Conservation (phyloP, 2,888 invertebrate genomes). For the Acheta domesticus region DNA sequence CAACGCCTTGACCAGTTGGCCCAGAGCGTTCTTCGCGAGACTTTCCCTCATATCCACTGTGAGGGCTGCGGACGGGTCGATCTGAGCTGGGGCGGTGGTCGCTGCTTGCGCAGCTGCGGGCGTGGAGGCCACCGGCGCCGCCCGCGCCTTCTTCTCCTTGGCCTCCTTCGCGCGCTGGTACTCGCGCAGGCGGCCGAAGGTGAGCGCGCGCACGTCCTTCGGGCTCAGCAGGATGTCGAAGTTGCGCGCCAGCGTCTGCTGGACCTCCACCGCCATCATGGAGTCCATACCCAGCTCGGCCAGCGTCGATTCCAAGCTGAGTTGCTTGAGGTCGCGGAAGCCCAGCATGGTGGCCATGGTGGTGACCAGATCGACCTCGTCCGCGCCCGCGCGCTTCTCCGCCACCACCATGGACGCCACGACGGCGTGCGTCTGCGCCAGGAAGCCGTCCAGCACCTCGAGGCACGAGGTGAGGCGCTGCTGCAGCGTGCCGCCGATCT, state of each 20-base stretch:
- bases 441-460: slow-evolving; percentile 61
- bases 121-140: neutral
- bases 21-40: too few relatives aligned
- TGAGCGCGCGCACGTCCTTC: slow-evolving; percentile 78
- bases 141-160: neutral
- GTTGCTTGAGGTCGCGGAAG: slow-evolving; percentile 64
- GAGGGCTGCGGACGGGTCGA: too few relatives aligned
- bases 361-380: slow-evolving; percentile 44
- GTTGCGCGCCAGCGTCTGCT: slow-evolving; percentile 84
- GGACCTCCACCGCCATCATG: slow-evolving; percentile 95
- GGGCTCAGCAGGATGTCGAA: slow-evolving; percentile 82
- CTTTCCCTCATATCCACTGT: too few relatives aligned
- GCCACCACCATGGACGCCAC: slow-evolving; percentile 85
- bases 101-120: too few relatives aligned
- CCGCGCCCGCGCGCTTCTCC: slow-evolving; percentile 65
- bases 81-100: too few relatives aligned
- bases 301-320: slow-evolving; percentile 58
- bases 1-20: neutral
- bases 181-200: slow-evolving; percentile 54
- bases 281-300: slow-evolving; percentile 96
- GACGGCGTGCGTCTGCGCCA: slow-evolving; percentile 63
- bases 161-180: slow-evolving; percentile 5
- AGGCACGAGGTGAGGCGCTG: slow-evolving; percentile 83
- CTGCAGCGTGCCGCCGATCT: slow-evolving; percentile 71
- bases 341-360: slow-evolving; percentile 45